Base-by-base conservation (phyloP, 2,113 vertebrate genomes). In the Sebastes fasciatus region DNA sequence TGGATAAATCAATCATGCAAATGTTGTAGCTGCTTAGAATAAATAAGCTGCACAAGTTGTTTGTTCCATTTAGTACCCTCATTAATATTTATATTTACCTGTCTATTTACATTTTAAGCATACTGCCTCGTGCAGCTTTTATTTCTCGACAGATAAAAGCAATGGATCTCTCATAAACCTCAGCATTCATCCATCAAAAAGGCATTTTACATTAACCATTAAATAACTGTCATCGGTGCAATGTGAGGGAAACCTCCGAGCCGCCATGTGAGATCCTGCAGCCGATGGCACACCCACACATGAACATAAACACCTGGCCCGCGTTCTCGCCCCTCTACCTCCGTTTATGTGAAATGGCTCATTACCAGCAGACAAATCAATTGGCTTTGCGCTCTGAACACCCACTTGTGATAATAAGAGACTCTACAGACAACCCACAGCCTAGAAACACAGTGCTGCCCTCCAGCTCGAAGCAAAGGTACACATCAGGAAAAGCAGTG, bases 321-420 rank as follows among this genome's bases (percentile, higher is more conserved):
- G 43, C 55, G 26, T 80, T 85, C 86, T 66, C 79, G 77, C 88
- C 88, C 74, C 80, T 90, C 89, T 86, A 82, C 87, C 83, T 93
- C 88, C 90, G 77, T 90, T 92, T 86, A 91, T 92, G 82, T 85
- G 88, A 85, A 91, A 92, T 92, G 92, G 88, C 91, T 94, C 91
- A 88, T 95, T 92, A 94, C 90, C 90, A 91, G 91, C 89, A 95
- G 93, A 94, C 92, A 94, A 91, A 94, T 94, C 92, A 94, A 95
- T 95, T 94, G 92, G 87, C 91, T 88, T 86, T 90, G 92, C 91
- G 93, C 88, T 93, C 85, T 86, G 88, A 91, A 93, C 93, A 92
- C 89, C 92, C 93, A 94, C 93, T 93, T 87, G 86, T 91, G 91
- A 94, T 93, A 93, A 92, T 90, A 86, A 93, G 93, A 93, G 91